Base-by-base conservation (phyloP, 1,140 invertebrate genomes). In the Periplaneta americana region DNA sequence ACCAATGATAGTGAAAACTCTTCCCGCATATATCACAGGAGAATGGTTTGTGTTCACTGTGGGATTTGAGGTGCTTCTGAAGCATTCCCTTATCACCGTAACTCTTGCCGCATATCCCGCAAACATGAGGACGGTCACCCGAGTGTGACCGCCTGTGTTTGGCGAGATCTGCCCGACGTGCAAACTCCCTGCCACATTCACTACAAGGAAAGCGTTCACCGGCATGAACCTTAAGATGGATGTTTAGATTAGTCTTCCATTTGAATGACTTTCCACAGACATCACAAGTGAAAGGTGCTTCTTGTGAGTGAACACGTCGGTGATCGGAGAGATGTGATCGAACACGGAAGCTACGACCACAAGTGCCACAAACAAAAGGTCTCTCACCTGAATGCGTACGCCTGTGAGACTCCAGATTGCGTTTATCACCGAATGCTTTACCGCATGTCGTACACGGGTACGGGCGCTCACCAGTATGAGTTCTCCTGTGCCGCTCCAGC, bases 101-200 rank as follows among this genome's bases (percentile, higher is more conserved):
- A 34, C 78, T 80, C 75, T 82, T 82, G 17, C 33, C 39, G 35
- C 82, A 82, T 11, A 82, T 75, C 22, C 75, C 75, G 31, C 82
- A 82, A 28, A 80, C 83, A 37, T 81, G 78, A 3, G 92, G 92
- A 48, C 90, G 88, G 83, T 93, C 92, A 1, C 92, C 90, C 0
- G 92, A 93, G 84, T 93, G 92, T 22, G 91, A 91, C 33, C 92
- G 86, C 75, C 92, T 84, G 84, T 93, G 92, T 15, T 92, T 88
- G 75, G 91, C 88, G 3, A 93, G 87, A 84, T 93, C 92, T 84
- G 90, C 89, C 32, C 84, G 89, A 84, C 91, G 89, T 15, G 90
- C 89, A 84, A 91, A 91, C 80, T 89, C 87, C 36, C 88, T 85
- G 13, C 89, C 90, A 83, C 89, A 89, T 31, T 84, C 80, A 77